These are phyloP conservation scores for Oncopeltus fasciatus DNA, from an alignment of 1,140 invertebrate genomes.

Conservation along the genomic window DNA sequence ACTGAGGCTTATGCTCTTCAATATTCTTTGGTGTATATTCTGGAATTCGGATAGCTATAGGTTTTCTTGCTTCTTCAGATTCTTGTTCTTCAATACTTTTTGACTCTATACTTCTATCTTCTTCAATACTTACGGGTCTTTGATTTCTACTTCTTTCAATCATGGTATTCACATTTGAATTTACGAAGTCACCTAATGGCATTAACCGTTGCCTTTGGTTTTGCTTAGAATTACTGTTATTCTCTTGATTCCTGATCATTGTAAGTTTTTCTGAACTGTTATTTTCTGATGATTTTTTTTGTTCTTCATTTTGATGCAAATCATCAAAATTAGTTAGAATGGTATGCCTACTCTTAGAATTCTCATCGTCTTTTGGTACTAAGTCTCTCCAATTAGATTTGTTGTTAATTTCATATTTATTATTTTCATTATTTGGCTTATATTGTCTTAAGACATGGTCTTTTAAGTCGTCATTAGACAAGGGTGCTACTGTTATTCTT, in stretches of 20 bases:
- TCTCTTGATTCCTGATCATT: no score
- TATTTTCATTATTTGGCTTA: not conserved
- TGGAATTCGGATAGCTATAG: constrained; percentile 12
- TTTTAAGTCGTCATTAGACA: not conserved
- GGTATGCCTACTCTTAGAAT: no score
- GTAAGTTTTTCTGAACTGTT: no score
- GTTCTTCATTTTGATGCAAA: no score
- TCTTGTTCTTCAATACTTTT: not conserved
- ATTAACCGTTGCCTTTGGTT: not conserved
- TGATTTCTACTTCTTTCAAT: not conserved
- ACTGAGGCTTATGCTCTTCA: not conserved
- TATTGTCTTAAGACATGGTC: not conserved
- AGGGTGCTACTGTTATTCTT: not conserved
- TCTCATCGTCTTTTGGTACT: no score
- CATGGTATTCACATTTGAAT: not conserved
- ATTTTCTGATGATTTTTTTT: no score
- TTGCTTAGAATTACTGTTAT: no score
- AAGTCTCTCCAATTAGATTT: no score
- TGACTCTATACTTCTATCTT: not conserved
- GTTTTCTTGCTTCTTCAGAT: constrained; percentile 5
- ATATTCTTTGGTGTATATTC: not conserved
- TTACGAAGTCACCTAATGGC: not conserved
- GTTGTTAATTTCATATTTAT: no score
- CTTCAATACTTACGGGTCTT: not conserved
- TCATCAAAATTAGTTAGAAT: no score